Base-by-base conservation (phyloP, 2,888 invertebrate genomes). In the Apoda limacodes region DNA sequence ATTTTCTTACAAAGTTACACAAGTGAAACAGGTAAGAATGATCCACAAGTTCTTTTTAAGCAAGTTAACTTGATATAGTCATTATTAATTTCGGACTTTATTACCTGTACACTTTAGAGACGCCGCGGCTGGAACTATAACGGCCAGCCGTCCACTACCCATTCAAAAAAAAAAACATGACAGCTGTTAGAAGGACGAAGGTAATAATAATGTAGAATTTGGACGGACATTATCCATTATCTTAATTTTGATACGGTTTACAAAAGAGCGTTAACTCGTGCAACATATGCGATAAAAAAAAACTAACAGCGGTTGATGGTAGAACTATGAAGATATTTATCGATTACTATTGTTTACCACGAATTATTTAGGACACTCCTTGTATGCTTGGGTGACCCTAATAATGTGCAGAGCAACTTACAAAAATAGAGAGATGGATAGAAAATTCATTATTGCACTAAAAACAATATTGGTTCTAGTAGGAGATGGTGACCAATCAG, bases 241-340 rank as follows among this genome's bases (percentile, higher is more conserved):
- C 78, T 76, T 70, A 76, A 76, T 76, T 72, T 66, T 69, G 71
- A 75, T 72, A 75, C 65, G 70, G 62, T 60, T 56, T 63, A 78
- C 75, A 74, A 74, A 75, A 72, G 59, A 68, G 69, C 72, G 72
- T 71, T 63, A 71, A 68, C 61, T 60, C 47, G 44, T 46, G 60
- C 64, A 61, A 72, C 72, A 78, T 72, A 62, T 75, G 75, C 55
- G 63, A n/a, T n/a, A n/a, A n/a, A n/a, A n/a, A n/a, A 43, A 42
- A 37, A 37, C 40, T 42, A 43, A 50, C 52, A 58, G 53, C 54
- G 48, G 55, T 43, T 46, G n/a, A n/a, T n/a, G n/a, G n/a, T n/a
- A n/a, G n/a, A n/a, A n/a, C n/a, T n/a, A n/a, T n/a, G n/a, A n/a
- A n/a, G n/a, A n/a, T n/a, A n/a, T n/a, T n/a, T n/a, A n/a, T n/a